phyloP scores from a whole-genome alignment of 1,140 invertebrate species.

The Pomacea maculata region DNA sequence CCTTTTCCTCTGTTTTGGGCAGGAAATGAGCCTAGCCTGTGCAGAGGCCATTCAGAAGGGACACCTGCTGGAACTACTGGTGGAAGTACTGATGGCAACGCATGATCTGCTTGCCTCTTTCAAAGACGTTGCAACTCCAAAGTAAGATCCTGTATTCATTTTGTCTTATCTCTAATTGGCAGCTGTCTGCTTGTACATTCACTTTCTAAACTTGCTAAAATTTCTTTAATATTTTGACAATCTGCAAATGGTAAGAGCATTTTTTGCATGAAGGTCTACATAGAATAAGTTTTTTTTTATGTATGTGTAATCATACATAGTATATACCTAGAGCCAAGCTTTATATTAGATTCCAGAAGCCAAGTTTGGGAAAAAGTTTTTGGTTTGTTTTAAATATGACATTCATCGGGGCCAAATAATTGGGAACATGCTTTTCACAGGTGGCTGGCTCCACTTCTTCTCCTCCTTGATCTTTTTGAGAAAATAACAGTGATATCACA shows the following conservation, averaged over 20 bases:
- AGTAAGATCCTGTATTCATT: slow-evolving; percentile 34
- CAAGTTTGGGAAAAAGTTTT: too few relatives aligned
- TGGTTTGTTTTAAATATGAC: too few relatives aligned
- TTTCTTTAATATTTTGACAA: too few relatives aligned
- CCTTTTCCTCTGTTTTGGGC: slow-evolving; percentile 18
- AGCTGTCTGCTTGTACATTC: too few relatives aligned
- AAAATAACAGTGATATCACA: slow-evolving; percentile 79
- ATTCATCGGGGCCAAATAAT: neutral
- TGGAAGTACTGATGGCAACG: slow-evolving; percentile 67
- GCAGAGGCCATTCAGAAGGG: slow-evolving; percentile 68
- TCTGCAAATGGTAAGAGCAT: too few relatives aligned
- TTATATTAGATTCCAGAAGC: too few relatives aligned
- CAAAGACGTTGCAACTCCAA: slow-evolving; percentile 39
- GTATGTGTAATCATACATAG: too few relatives aligned
- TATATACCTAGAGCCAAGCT: too few relatives aligned
- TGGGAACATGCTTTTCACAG: slow-evolving; percentile 65
- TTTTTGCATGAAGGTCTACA: too few relatives aligned
- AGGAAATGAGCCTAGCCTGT: slow-evolving; percentile 78
- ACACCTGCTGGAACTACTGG: slow-evolving; percentile 70
- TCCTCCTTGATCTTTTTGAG: slow-evolving; percentile 84
- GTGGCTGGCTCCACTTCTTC: slow-evolving; percentile 81
- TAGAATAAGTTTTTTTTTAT: too few relatives aligned
- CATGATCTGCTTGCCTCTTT: slow-evolving; percentile 11
- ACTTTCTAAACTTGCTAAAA: too few relatives aligned
- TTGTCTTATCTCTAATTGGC: too few relatives aligned